A percentile compares a stretch with the other conserved stretches of the same genome.
phyloP scores from a whole-genome alignment of 2,797 vertebrate species.

The Sandelia bainsii region DNA sequence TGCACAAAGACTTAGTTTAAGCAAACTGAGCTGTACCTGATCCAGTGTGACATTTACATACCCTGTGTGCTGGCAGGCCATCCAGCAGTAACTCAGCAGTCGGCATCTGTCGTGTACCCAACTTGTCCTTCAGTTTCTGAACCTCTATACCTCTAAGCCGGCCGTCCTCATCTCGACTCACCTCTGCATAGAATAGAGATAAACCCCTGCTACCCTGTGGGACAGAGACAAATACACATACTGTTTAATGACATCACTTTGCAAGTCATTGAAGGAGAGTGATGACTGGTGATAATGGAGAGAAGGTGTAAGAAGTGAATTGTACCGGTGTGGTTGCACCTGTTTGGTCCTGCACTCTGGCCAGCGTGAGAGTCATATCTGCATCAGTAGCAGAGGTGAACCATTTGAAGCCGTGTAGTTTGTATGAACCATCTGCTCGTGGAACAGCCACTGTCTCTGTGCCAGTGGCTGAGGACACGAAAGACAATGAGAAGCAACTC shows the following conservation, averaged over 20 bases:
- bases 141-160: constrained; percentile 86
- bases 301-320: neutral
- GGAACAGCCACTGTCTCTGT: constrained; percentile 88
- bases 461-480: constrained; percentile 75
- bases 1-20: neutral
- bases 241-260: neutral
- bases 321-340: constrained; percentile 80
- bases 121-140: constrained; percentile 90
- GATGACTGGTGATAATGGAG: neutral
- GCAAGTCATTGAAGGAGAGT: neutral
- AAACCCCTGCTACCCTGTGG: constrained; percentile 85
- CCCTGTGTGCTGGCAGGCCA: constrained; percentile 85
- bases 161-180: constrained; percentile 80
- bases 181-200: constrained; percentile 89
- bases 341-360: constrained; percentile 78
- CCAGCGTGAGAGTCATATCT: constrained; percentile 89
- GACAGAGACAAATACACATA: constrained; percentile 11
- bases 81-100: constrained; percentile 90
- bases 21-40: neutral
- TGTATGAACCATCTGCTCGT: constrained; percentile 85
- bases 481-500: constrained; percentile 14
- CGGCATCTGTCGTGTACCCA: constrained; percentile 90
- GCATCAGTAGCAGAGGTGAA: constrained; percentile 92
- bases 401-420: constrained; percentile 91
- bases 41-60: constrained; percentile 49